Evolutionary conservation across 2,888 invertebrate species (phyloP).

Genomic region (Macrosiphum euphorbiae): DNA sequence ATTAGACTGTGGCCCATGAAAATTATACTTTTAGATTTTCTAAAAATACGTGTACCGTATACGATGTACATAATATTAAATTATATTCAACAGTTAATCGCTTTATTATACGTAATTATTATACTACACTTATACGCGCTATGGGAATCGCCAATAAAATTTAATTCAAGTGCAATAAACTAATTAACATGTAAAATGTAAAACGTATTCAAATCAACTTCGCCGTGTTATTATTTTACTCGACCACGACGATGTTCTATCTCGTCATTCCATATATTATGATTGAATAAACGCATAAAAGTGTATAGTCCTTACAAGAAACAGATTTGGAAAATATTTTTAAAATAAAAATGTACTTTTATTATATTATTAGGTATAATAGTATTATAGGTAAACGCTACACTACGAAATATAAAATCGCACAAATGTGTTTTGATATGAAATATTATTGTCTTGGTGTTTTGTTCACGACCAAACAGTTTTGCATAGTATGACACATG

Average conservation of each 20-base stretch:
- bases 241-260: neutral
- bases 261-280: neutral
- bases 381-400: too few species aligned
- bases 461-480: neutral
- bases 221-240: neutral
- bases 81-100: slow-evolving; percentile 28
- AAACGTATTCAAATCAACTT: slow-evolving; percentile 31
- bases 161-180: slow-evolving; percentile 53
- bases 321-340: neutral
- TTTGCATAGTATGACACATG: neutral
- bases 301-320: neutral
- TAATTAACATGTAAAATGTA: slow-evolving; percentile 42
- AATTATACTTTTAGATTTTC: slow-evolving; percentile 24
- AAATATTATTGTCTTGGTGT: neutral
- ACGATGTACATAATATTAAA: neutral
- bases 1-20: neutral
- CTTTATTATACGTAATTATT: slow-evolving; percentile 52
- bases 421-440: neutral
- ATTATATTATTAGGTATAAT: neutral
- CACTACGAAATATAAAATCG: neutral
- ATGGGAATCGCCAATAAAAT: slow-evolving; percentile 39
- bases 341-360: neutral
- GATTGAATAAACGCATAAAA: neutral
- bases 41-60: neutral
- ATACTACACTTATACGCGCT: neutral